Evolutionary conservation across 2,797 vertebrate genomes (phyloP).

Genomic region (Cirrhinus mrigala): DNA sequence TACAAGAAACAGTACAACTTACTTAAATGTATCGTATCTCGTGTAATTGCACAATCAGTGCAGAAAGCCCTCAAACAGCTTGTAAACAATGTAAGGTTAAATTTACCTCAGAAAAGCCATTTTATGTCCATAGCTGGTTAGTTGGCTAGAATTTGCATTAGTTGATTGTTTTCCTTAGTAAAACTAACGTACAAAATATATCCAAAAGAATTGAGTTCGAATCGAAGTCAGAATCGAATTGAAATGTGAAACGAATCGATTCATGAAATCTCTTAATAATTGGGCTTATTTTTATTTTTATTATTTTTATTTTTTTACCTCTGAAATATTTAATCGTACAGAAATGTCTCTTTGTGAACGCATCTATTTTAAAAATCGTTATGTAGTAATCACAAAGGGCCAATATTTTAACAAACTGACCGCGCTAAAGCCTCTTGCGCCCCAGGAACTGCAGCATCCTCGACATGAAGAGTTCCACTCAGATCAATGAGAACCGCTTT

Average conservation of each 20-base stretch:
- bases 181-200: too few species aligned
- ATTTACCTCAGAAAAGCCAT: too few species aligned
- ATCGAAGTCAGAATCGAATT: background rate
- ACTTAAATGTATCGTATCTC: too few species aligned
- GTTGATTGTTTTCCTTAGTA: too few species aligned
- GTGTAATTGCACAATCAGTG: too few species aligned
- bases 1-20: too few species aligned
- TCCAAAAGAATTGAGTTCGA: background rate
- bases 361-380: background rate
- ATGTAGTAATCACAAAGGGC: background rate
- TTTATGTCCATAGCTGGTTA: too few species aligned
- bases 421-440: constrained; percentile 65
- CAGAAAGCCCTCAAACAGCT: too few species aligned
- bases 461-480: constrained; percentile 93
- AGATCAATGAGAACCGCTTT: constrained; percentile 96
- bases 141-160: background rate
- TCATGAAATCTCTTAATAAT: background rate
- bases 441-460: constrained; percentile 89
- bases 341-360: background rate
- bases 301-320: background rate
- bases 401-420: background rate
- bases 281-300: too few species aligned
- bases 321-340: background rate
- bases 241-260: background rate
- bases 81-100: too few species aligned